Conservation (phyloP, 2,797 vertebrate species). For the Pyrocephalus nanus region DNA sequence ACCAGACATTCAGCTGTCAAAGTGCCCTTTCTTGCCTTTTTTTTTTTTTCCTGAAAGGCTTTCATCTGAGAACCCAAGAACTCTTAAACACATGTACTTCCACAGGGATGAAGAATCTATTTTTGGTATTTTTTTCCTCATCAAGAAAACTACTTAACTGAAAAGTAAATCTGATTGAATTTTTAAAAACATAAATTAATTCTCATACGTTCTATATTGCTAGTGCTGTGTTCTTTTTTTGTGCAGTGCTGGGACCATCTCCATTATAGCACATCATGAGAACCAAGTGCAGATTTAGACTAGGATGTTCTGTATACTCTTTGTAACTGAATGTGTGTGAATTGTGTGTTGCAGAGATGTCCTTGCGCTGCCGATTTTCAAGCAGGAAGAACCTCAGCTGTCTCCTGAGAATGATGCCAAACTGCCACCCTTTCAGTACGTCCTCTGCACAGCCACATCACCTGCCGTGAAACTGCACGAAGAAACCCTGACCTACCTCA, state of each 20-base stretch:
- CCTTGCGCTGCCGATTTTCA: constrained; percentile 86
- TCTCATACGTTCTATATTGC: not conserved
- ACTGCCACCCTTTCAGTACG: constrained; percentile 84
- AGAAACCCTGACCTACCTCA: constrained; percentile 94
- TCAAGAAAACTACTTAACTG: not conserved
- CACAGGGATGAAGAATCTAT: not conserved
- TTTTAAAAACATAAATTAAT: not conserved
- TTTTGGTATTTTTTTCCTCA: not conserved
- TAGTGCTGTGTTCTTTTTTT: not conserved
- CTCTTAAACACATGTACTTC: not conserved
- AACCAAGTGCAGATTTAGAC: not conserved
- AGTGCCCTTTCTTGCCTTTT: not conserved
- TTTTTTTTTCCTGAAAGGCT: not conserved
- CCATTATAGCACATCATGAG: not conserved
- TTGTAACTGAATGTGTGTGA: not conserved
- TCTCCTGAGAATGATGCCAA: constrained; percentile 79
- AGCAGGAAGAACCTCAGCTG: constrained; percentile 84
- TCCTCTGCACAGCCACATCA: constrained; percentile 90
- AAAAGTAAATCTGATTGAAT: not conserved
- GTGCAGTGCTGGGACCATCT: not conserved
- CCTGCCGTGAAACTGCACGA: constrained; percentile 92
- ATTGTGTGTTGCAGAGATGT: constrained; percentile 79
- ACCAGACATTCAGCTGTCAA: not conserved
- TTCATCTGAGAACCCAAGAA: not conserved
- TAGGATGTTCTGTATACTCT: not conserved